Evolutionary conservation across 2,888 invertebrate genomes (phyloP), one percentile per base, ranked within the genome.

Genomic region (Podotricha telesiphe): DNA sequence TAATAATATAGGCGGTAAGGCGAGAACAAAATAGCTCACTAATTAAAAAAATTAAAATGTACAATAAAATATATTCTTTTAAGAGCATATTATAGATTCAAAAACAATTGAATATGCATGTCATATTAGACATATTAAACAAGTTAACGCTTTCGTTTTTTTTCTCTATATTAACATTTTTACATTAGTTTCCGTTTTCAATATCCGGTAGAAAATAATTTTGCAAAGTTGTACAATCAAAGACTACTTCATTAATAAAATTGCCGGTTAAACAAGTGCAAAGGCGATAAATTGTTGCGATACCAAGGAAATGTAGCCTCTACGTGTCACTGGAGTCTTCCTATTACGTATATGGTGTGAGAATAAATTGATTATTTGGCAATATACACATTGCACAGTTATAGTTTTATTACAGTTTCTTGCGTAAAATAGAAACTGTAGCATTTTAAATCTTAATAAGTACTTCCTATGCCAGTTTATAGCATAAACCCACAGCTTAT

Each of bases 161-260:
- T 51, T 22, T 34, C n/a, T 53, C 4, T 53, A 5, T 11, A 34
- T 55, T 34, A 37, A 37, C n/a, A 37, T 55, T 34, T 17, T 17
- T 55, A 17, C 17, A 34, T 42, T 42, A 48, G 50, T 51, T 28
- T 51, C 58, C 28, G 47, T 58, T 59, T 34, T 13, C 20, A 53
- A 59, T 65, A 59, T 68, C 68, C 68, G 68, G 68, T 65, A 59
- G 61, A 65, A 65, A 61, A 62, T 51, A 47, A 53, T 65, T 65
- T 65, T 61, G 65, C 64, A 34, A 64, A 37, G 34, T 71, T 64
- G 17, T 34, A 17, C 59, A 71, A 71, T 42, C 22, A 20, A 34
- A 53, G 42, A 20, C 56, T 55, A 55, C 51, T 40, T 59, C 48
- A 69, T 63, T 56, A 65, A 69, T 61, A 53, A 47, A 62, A 20